phyloP scores from a whole-genome alignment of 2,113 vertebrate species.

The Melospiza georgiana region DNA sequence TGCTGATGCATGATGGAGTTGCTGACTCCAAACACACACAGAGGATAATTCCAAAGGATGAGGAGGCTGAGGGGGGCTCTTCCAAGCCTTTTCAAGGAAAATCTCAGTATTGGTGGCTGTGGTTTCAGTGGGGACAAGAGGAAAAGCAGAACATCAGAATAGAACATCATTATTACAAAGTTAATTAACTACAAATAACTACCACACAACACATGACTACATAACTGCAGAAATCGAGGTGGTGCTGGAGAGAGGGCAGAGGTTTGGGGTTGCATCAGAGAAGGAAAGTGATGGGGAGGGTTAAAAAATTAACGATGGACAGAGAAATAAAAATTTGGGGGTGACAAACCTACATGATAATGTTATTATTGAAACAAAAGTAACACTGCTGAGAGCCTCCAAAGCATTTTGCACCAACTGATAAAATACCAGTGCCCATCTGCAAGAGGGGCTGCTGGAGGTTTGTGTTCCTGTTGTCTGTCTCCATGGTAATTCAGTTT shows the following conservation, averaged over 20 bases:
- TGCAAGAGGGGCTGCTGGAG: background rate
- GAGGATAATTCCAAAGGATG: background rate
- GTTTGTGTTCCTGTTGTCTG: background rate
- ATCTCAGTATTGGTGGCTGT: background rate
- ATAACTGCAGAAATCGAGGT: background rate
- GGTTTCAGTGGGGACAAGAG: background rate
- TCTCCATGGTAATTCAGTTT: background rate
- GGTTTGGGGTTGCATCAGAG: background rate
- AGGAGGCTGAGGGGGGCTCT: background rate
- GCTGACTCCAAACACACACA: background rate
- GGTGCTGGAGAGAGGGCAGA: background rate
- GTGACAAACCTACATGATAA: fast-evolving
- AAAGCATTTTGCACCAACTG: background rate
- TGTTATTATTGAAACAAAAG: background rate
- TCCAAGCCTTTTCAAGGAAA: background rate
- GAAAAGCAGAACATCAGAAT: background rate
- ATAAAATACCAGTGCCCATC: background rate
- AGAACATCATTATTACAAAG: no score
- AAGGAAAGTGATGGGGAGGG: background rate
- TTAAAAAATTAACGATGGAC: background rate
- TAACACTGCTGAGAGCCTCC: background rate
- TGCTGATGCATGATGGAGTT: background rate
- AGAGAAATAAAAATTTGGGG: background rate
- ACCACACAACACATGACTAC: no score
- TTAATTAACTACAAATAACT: no score